Conservation (phyloP, 2,797 vertebrate species). For the Pteronotus mesoamericanus region DNA sequence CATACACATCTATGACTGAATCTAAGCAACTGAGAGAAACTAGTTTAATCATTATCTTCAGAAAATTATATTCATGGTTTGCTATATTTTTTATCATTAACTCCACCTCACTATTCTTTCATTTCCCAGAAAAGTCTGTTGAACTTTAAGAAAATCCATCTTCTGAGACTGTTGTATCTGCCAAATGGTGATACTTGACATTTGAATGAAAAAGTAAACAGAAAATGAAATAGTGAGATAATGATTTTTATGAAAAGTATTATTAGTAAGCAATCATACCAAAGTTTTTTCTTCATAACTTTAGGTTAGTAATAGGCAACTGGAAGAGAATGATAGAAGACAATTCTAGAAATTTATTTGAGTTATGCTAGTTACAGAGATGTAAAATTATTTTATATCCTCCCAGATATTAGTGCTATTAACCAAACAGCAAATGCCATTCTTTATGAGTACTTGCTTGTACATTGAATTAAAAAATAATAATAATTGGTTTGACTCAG, state of each 20-base stretch:
- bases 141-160: background rate
- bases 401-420: background rate
- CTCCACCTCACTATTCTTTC: background rate
- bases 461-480: background rate
- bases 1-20: background rate
- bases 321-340: background rate
- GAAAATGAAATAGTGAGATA: slow-evolving; percentile 9
- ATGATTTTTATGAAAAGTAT: background rate
- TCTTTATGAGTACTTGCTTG: background rate
- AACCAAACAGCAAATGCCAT: background rate
- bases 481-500: background rate
- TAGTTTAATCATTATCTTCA: background rate
- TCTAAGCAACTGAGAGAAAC: background rate
- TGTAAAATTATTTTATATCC: background rate
- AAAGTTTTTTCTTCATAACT: background rate
- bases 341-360: background rate
- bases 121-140: slow-evolving; percentile 14
- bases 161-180: background rate
- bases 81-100: background rate
- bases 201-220: slow-evolving; percentile 14
- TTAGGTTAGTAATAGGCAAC: background rate
- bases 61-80: background rate
- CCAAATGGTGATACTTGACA: background rate
- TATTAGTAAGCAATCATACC: background rate
- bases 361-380: background rate